phyloP scores from a whole-genome alignment of 2,888 invertebrate genomes.

The Ditylenchus weischeri region DNA sequence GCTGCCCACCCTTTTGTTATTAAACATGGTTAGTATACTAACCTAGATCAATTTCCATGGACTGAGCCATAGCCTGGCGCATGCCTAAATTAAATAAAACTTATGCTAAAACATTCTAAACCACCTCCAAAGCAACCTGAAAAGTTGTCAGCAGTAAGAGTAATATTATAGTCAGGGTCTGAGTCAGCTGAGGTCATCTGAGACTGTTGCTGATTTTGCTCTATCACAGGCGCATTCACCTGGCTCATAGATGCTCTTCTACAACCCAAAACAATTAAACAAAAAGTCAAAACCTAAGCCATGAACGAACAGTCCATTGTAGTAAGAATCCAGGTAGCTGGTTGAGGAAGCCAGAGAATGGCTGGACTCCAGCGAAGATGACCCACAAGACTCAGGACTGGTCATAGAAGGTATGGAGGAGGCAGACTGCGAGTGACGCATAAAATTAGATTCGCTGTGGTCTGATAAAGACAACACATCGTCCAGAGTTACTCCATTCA shows the following conservation, averaged over 20 bases:
- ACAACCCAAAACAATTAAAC: constrained; percentile 13
- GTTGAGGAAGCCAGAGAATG: constrained; percentile 9
- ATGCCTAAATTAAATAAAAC: constrained; percentile 25
- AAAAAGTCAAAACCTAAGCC: constrained; percentile 5
- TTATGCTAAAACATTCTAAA: no score
- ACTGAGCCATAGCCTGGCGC: constrained; percentile 32
- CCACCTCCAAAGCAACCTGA: constrained; percentile 9
- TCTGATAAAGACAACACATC: constrained; percentile 29
- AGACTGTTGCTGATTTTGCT: constrained; percentile 2
- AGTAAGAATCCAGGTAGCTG: background rate
- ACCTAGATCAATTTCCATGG: constrained; percentile 33
- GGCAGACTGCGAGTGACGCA: constrained; percentile 38
- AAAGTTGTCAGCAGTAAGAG: constrained; percentile 54
- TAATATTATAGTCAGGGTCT: constrained; percentile 55
- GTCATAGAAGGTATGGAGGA: constrained; percentile 37
- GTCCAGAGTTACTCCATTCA: constrained; percentile 21
- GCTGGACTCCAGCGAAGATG: background rate
- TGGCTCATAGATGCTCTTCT: constrained; percentile 5
- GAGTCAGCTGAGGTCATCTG: constrained; percentile 32
- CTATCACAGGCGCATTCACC: background rate
- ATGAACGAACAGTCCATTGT: background rate
- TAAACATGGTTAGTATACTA: constrained; percentile 54
- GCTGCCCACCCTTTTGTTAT: no score
- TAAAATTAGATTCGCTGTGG: constrained; percentile 11
- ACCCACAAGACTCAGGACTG: constrained; percentile 4